Evolutionary conservation across 1,140 invertebrate species (phyloP), one percentile per base, ranked within the genome.

Genomic region (Rhagoletis zephyria): DNA sequence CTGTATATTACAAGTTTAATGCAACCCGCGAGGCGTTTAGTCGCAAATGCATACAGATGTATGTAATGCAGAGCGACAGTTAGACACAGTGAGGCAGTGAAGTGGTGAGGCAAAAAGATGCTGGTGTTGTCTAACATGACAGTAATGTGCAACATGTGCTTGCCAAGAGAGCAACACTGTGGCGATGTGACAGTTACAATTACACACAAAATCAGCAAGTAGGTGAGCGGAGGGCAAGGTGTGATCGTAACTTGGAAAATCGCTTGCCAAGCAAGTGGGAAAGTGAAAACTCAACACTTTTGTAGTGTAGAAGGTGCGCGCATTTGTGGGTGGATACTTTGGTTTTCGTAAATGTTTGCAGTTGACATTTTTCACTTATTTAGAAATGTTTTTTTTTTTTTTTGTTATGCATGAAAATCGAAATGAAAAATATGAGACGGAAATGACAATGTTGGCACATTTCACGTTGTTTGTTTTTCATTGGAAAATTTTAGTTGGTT

Each of bases 211-310:
- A n/a, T 9, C n/a, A 14, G n/a, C n/a, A 63, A n/a, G 56, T 7
- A 0, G 30, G 3, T 70, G 65, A 5, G 1, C 51, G 30, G 48
- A 3, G 48, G 74, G 48, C 48, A 77, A 9, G 40, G 9, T n/a
- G 74, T n/a, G 9, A 51, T 1, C 48, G 48, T 14, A 77, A 77
- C 74, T 40, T 7, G 48, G 5, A 45, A 56, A 3, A 51, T 4
- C 56, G n/a, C 10, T n/a, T 19, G 74, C 48, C 6, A 19, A 30
- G 7, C 48, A 42, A 45, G 74, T 81, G 74, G 74, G 74, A 81
- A 81, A 81, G 74, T 81, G 74, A 81, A 81, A 81, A 56, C 56
- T 56, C 74, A 81, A 81, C 74, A 81, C 74, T 30, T 63, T 14
- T 67, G 63, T 16, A 64, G 16, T 16, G 45, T 19, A 16, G 45